Evolutionary conservation across 2,888 invertebrate species (phyloP).

Genomic region (Hirtodrosophila alboralis): DNA sequence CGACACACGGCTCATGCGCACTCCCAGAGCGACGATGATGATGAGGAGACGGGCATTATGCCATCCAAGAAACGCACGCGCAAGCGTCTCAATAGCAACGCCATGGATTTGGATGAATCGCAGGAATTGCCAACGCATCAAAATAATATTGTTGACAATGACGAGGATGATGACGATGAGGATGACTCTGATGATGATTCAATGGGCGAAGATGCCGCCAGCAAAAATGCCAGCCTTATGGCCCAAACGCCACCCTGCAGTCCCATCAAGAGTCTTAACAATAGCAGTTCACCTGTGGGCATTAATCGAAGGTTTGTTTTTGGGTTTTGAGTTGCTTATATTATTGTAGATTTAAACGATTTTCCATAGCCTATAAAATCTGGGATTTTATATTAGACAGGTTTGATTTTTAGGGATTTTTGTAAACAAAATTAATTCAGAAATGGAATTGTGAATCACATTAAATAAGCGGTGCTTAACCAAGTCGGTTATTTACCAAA

Average conservation of each 20-base stretch:
- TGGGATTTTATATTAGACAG: too few species aligned
- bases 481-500: background rate
- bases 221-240: constrained; percentile 71
- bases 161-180: constrained; percentile 68
- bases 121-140: constrained; percentile 33
- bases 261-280: constrained; percentile 83
- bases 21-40: constrained; percentile 81
- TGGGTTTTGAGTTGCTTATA: too few species aligned
- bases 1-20: constrained; percentile 61
- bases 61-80: constrained; percentile 62
- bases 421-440: too few species aligned
- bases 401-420: too few species aligned
- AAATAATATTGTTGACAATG: constrained; percentile 17
- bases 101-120: constrained; percentile 64
- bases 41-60: constrained; percentile 61
- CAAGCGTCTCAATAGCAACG: constrained; percentile 52
- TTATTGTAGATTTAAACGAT: too few species aligned
- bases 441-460: too few species aligned
- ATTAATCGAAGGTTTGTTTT: constrained; percentile 83
- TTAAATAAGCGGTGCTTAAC: background rate
- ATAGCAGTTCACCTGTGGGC: constrained; percentile 84
- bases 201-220: constrained; percentile 72
- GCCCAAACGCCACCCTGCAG: constrained; percentile 84
- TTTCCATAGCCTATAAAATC: too few species aligned
- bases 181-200: constrained; percentile 70